phyloP scores from a whole-genome alignment of 2,113 vertebrate genomes.

The Mungos mungo region DNA sequence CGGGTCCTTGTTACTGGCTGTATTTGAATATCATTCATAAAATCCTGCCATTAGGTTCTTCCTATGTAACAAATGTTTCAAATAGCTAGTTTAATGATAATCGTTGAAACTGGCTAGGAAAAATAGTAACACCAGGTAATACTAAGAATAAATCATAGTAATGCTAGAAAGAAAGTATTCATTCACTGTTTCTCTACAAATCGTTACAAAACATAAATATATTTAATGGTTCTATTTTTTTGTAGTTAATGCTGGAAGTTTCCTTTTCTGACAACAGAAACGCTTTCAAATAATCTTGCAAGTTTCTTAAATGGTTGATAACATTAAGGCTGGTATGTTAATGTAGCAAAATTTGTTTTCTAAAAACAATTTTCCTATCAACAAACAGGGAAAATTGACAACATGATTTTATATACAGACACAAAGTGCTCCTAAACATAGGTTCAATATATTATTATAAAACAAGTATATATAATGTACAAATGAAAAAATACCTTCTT shows the following conservation, averaged over 20 bases:
- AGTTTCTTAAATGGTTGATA: not conserved
- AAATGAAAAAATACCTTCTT: slow-evolving; percentile 90
- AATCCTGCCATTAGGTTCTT: not conserved
- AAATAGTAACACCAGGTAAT: not conserved
- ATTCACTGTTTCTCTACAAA: slow-evolving; percentile 10
- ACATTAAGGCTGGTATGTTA: not conserved
- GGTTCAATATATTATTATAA: not conserved
- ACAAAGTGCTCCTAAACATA: not conserved
- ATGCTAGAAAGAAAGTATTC: not conserved
- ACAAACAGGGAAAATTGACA: not conserved
- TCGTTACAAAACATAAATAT: not conserved
- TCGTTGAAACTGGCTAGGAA: not conserved
- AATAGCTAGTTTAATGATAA: not conserved
- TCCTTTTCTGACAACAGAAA: not conserved
- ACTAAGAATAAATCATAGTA: not conserved
- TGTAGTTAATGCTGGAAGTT: not conserved
- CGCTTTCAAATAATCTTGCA: not conserved
- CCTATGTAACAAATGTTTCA: not conserved
- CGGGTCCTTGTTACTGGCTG: too few relatives aligned
- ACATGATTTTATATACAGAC: not conserved
- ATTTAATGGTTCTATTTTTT: not conserved
- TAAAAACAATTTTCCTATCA: not conserved
- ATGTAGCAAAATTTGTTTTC: not conserved
- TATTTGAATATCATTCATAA: not conserved
- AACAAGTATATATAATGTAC: not conserved